Percentiles rank a stretch among this genome's conserved stretches.
These are phyloP conservation scores for Sylvilagus bachmani DNA, from an alignment of 2,113 vertebrate species.

Conservation along the genomic window DNA sequence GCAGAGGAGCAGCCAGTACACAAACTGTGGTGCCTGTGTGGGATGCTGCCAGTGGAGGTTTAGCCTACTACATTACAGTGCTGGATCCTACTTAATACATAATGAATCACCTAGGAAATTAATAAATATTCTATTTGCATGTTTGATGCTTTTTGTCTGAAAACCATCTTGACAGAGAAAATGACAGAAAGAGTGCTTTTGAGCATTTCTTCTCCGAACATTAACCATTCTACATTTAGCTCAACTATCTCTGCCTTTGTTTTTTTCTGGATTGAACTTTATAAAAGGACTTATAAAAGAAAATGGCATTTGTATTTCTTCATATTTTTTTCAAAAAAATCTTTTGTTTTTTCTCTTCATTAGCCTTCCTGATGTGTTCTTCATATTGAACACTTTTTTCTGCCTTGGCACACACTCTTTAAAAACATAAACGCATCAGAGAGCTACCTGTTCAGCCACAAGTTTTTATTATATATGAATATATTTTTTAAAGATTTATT, in stretches of 20 bases:
- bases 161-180: slow-evolving; percentile 2
- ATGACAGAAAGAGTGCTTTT: background rate
- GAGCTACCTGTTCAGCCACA: background rate
- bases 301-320: background rate
- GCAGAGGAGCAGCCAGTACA: no score
- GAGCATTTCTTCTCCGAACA: background rate
- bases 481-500: background rate
- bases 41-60: no score
- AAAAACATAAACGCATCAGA: background rate
- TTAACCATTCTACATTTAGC: background rate
- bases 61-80: no score
- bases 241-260: background rate
- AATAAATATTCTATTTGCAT: background rate
- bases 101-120: background rate
- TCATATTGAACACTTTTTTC: background rate
- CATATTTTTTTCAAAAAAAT: background rate
- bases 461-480: background rate
- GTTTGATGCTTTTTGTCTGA: background rate
- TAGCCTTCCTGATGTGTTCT: background rate
- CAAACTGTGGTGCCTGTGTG: no score
- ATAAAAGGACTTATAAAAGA: background rate
- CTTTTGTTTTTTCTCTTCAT: background rate
- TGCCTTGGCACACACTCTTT: background rate
- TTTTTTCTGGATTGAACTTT: background rate
- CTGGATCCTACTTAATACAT: background rate